Conservation (phyloP, 2,113 vertebrate species). For the Lophius piscatorius region DNA sequence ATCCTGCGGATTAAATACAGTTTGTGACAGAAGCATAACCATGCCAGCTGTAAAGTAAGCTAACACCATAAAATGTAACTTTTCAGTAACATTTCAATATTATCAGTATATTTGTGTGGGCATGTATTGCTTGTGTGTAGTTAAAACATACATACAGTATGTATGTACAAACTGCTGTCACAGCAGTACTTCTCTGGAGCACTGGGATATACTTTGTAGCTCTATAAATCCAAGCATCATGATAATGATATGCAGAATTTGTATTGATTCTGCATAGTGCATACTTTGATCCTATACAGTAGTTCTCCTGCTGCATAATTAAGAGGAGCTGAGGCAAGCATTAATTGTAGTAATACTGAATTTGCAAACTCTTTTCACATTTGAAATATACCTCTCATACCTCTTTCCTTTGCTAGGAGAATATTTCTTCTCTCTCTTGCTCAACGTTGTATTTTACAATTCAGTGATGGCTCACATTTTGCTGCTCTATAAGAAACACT, state of each 20-base stretch:
- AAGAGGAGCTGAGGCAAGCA: slow-evolving; percentile 15
- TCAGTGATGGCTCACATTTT: background rate
- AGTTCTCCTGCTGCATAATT: slow-evolving; percentile 39
- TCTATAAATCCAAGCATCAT: slow-evolving; percentile 10
- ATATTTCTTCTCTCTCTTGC: background rate
- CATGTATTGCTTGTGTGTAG: background rate
- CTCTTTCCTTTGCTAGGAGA: no score
- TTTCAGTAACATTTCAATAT: background rate
- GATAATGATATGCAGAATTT: slow-evolving; percentile 24
- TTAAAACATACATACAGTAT: slow-evolving; percentile 6
- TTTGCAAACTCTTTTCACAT: no score
- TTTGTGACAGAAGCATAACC: slow-evolving; percentile 1
- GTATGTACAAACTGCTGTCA: slow-evolving; percentile 15
- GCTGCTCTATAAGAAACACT: background rate
- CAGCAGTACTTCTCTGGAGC: background rate
- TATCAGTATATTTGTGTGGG: slow-evolving; percentile 2
- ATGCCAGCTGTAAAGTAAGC: slow-evolving; percentile 31
- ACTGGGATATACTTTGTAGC: slow-evolving; percentile 16
- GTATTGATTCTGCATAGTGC: slow-evolving; percentile 44
- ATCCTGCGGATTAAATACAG: slow-evolving; percentile 8
- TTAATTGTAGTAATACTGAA: no score
- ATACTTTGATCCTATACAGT: slow-evolving; percentile 7
- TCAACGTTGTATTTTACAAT: background rate
- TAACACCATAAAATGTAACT: slow-evolving; percentile 35
- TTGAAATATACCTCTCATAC: no score